Evolutionary conservation across 1,140 invertebrate species (phyloP).

Genomic region (Eumaeus atala): DNA sequence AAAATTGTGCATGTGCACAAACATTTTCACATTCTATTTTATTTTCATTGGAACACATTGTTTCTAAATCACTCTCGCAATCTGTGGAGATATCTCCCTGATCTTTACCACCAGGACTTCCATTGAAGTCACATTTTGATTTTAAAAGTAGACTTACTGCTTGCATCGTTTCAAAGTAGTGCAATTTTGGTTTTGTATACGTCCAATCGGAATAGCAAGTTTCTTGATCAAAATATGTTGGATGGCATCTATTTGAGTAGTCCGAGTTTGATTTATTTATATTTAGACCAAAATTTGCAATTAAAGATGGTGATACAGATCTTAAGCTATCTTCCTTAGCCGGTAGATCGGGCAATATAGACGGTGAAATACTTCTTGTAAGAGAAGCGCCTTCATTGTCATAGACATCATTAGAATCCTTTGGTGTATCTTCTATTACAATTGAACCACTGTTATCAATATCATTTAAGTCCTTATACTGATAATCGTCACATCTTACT

Average conservation of each 20-base stretch:
- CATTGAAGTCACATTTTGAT: background rate
- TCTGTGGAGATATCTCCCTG: constrained; percentile 24
- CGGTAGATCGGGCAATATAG: background rate
- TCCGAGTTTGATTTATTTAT: background rate
- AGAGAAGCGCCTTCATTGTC: background rate
- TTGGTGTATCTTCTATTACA: background rate
- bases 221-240: background rate
- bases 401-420: background rate
- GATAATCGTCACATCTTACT: constrained; percentile 35
- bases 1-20: background rate
- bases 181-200: background rate
- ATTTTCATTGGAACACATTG: constrained; percentile 4
- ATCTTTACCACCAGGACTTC: background rate
- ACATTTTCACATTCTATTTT: background rate
- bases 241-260: background rate
- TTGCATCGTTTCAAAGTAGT: background rate
- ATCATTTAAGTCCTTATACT: background rate
- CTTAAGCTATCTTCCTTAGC: background rate
- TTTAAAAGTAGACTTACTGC: background rate
- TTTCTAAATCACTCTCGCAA: constrained; percentile 30
- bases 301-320: background rate
- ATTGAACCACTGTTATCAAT: background rate
- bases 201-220: background rate
- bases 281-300: background rate
- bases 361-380: background rate